Evolutionary conservation across 1,140 invertebrate genomes (phyloP).

Genomic region (Rhagoletis zephyria): DNA sequence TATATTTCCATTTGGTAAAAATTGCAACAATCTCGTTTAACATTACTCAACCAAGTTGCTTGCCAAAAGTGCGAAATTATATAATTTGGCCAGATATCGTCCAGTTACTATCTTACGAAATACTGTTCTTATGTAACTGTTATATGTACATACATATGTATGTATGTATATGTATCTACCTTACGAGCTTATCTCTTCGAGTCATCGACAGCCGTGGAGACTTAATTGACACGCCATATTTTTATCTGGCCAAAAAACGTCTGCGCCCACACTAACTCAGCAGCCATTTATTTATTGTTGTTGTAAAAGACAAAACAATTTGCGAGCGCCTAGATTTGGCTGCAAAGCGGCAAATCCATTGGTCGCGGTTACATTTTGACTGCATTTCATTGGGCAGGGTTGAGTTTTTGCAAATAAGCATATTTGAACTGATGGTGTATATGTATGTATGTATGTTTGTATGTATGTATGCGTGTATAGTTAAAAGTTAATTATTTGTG

Average conservation of each 20-base stretch:
- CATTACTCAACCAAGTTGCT: background rate
- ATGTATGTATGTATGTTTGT: too few species aligned
- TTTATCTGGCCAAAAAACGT: constrained; percentile 21
- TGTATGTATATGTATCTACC: background rate
- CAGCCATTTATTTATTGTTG: background rate
- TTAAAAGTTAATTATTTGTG: too few species aligned
- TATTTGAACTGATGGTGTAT: too few species aligned
- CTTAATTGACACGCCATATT: background rate
- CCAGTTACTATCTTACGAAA: background rate
- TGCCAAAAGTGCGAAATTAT: background rate
- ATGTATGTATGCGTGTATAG: too few species aligned
- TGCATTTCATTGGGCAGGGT: background rate
- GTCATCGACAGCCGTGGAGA: background rate
- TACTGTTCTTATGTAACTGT: background rate
- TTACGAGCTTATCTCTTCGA: background rate
- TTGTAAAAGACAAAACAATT: background rate
- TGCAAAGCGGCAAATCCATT: background rate
- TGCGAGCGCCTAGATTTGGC: background rate
- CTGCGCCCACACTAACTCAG: background rate
- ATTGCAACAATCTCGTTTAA: background rate
- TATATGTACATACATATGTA: too few species aligned
- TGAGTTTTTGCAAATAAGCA: too few species aligned
- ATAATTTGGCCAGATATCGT: background rate
- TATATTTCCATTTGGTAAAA: too few species aligned
- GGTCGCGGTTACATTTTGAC: background rate